These are phyloP conservation scores for Campoletis sonorensis DNA, from an alignment of 1,140 invertebrate species.

Conservation along the genomic window DNA sequence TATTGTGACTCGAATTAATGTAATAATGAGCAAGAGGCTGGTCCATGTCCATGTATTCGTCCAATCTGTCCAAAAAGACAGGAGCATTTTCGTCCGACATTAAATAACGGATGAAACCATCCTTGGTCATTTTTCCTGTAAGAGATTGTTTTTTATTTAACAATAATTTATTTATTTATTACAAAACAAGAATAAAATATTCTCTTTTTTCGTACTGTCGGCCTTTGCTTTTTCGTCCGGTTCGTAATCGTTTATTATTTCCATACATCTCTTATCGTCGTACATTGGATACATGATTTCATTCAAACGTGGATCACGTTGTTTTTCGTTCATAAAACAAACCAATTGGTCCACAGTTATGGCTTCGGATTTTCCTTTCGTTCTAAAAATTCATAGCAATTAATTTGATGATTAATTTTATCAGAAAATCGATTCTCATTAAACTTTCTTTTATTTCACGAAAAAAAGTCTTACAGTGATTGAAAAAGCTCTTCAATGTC, in stretches of 20 bases:
- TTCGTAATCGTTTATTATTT: constrained; percentile 97
- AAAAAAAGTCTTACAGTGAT: constrained; percentile 88
- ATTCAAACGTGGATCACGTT: constrained; percentile 98
- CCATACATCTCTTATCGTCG: constrained; percentile 93
- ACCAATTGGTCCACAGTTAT: constrained; percentile 94
- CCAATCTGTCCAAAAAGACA: constrained; percentile 96
- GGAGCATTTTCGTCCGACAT: constrained; percentile 99
- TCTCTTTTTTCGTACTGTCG: constrained; percentile 76
- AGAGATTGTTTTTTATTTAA: too few species aligned
- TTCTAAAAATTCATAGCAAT: constrained; percentile 77
- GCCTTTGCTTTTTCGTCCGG: constrained; percentile 87
- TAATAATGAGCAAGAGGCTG: constrained; percentile 98
- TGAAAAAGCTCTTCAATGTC: constrained; percentile 99
- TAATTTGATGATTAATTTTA: too few species aligned
- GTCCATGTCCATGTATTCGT: constrained; percentile 99
- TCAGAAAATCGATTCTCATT: too few species aligned
- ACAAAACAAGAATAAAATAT: too few species aligned
- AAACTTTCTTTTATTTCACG: too few species aligned
- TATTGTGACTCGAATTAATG: constrained; percentile 99
- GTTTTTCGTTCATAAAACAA: constrained; percentile 98
- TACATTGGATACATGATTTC: constrained; percentile 99
- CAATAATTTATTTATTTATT: too few species aligned
- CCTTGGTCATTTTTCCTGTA: constrained; percentile 88
- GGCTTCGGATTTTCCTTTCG: constrained; percentile 91
- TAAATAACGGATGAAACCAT: constrained; percentile 96